phyloP scores from a whole-genome alignment of 1,140 invertebrate genomes.

The Stegodyphus dumicola region DNA sequence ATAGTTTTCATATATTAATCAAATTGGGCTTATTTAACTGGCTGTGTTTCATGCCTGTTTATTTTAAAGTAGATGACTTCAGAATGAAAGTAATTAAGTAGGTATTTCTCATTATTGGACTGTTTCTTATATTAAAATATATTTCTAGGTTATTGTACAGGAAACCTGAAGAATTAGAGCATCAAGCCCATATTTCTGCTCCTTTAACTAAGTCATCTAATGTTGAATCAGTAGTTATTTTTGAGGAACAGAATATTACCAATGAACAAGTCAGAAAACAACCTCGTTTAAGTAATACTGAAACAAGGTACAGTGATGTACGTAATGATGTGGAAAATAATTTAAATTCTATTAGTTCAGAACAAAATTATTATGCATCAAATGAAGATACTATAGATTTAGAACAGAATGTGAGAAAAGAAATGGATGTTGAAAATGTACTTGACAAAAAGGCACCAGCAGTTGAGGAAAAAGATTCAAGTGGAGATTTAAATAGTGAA shows the following conservation, averaged over 20 bases:
- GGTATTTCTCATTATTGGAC: no score
- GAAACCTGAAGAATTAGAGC: constrained; percentile 71
- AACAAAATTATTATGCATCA: no score
- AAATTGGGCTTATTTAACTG: no score
- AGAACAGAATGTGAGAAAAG: no score
- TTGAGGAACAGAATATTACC: not conserved
- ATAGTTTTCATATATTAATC: no score
- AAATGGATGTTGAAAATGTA: no score
- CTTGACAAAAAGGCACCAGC: not conserved
- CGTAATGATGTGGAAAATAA: no score
- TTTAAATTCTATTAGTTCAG: no score
- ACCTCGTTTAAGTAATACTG: not conserved
- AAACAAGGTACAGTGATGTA: no score
- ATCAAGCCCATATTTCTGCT: constrained; percentile 75
- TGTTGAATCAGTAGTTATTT: not conserved
- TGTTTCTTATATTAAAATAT: no score
- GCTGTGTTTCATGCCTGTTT: not conserved
- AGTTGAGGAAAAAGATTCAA: not conserved
- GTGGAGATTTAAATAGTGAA: not conserved
- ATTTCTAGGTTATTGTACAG: constrained; percentile 69
- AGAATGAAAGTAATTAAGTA: not conserved
- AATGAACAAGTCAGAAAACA: not conserved
- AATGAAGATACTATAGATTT: no score
- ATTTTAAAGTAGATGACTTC: constrained; percentile 1
- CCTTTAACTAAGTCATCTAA: constrained; percentile 64